Evolutionary conservation across 2,797 vertebrate species (phyloP), one percentile per base, ranked within the genome.

Genomic region (Smutsia temminckii): DNA sequence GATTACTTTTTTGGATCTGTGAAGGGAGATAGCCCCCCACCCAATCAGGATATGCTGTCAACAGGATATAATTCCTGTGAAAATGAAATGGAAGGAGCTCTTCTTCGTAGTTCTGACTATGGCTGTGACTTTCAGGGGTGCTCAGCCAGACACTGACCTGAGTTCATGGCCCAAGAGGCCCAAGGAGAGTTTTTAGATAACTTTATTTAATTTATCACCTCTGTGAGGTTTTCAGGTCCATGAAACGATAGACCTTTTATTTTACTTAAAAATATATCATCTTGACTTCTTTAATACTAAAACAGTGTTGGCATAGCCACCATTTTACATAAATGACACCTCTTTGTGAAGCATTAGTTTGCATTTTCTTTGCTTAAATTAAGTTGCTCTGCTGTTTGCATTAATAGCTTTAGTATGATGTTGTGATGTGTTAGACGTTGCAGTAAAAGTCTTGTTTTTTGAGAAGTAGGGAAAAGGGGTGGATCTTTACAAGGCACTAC

Each of bases 291-390:
- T 10, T 12, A 29, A 23, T 66, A 3, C 27, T 66, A 10, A 23
- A 55, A 20, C 17, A 32, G 11, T 9, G 0, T 55, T 63, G 51
- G 23, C 4, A 8, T 42, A 16, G 13, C 20, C 4, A 2, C 77
- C 3, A 0, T n/a, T 53, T 49, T 42, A 29, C 0, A 0, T 42
- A 13, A 46, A 34, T 29, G 46, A 21, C 17, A 29, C 8, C 14
- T 78, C 40, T 57, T 40, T 34, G 66, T 57, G 59, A 69, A 49
- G 57, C 32, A 3, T 25, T 11, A 16, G 5, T 79, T 81, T 49
- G 64, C 68, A 46, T 78, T 53, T 40, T 93, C 63, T 57, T 89
- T 89, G 17, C 9, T 89, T 37, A n/a, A 29, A 14, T 78, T 40
- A 42, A n/a, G 7, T 51, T 46, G 12, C 42, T 55, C 2, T 74